A percentile compares a stretch with the other conserved stretches of the same genome.
phyloP scores from a whole-genome alignment of 2,888 invertebrate genomes.

The Mimachlamys varia region DNA sequence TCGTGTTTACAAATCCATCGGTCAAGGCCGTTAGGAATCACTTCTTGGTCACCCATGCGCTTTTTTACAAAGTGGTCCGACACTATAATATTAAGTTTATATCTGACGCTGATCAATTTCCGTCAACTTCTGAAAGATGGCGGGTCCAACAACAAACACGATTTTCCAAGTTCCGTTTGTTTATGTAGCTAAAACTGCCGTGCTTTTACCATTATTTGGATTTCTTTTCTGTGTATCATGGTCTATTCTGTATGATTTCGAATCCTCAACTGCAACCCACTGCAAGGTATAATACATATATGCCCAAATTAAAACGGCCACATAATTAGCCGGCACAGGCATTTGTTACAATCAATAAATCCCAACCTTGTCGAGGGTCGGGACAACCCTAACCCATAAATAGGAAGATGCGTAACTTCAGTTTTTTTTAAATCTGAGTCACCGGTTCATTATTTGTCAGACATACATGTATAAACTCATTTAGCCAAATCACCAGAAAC shows the following conservation, averaged over 20 bases:
- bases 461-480: too few relatives aligned
- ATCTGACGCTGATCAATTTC: neutral
- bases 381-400: too few relatives aligned
- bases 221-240: constrained; percentile 71
- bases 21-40: neutral
- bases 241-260: constrained; percentile 87
- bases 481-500: too few relatives aligned
- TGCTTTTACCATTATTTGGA: constrained; percentile 72
- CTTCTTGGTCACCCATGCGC: neutral
- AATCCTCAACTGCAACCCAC: constrained; percentile 93
- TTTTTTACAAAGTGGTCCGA: neutral
- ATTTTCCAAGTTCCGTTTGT: constrained; percentile 48
- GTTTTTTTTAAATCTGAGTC: too few relatives aligned
- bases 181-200: constrained; percentile 56
- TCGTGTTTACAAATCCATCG: constrained; percentile 14
- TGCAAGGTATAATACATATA: constrained; percentile 84
- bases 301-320: too few relatives aligned
- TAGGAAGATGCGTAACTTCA: too few relatives aligned
- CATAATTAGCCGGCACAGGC: too few relatives aligned
- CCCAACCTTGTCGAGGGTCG: too few relatives aligned
- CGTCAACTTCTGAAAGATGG: neutral
- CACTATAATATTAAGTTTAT: neutral
- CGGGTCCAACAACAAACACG: neutral
- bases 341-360: too few relatives aligned
- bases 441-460: too few relatives aligned